Evolutionary conservation across 2,888 invertebrate genomes (phyloP).

Genomic region (Gari tellinella): DNA sequence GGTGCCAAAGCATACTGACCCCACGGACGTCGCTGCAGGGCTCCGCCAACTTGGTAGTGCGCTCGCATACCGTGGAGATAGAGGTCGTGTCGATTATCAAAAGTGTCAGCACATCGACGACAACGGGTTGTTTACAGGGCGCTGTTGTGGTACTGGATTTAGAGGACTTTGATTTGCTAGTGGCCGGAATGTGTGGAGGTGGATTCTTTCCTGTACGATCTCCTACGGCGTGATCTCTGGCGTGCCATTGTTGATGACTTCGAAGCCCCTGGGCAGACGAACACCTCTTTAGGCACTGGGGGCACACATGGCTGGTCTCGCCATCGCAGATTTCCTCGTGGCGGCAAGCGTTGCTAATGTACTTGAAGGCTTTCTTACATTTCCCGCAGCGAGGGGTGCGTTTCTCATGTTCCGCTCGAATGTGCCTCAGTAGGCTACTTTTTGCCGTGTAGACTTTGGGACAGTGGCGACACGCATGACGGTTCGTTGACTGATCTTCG

Average conservation of each 20-base stretch:
- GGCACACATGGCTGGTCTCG: background rate
- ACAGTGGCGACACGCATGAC: background rate
- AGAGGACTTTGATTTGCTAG: background rate
- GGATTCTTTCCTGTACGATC: background rate
- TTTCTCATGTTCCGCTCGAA: slow-evolving; percentile 1
- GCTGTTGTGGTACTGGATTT: background rate
- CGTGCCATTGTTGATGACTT: slow-evolving; percentile 20
- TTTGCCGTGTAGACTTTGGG: slow-evolving; percentile 3
- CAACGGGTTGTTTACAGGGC: slow-evolving; percentile 6
- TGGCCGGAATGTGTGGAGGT: background rate
- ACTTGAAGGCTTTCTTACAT: slow-evolving; percentile 15
- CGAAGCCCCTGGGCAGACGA: slow-evolving; percentile 10
- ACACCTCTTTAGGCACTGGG: slow-evolving; percentile 14
- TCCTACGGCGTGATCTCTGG: background rate
- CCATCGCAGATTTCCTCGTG: slow-evolving; percentile 23
- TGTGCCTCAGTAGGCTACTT: slow-evolving; percentile 1
- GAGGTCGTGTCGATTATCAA: slow-evolving; percentile 14
- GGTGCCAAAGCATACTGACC: background rate
- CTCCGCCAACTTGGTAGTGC: slow-evolving; percentile 29
- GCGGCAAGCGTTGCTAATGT: background rate
- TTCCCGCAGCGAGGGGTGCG: slow-evolving; percentile 2
- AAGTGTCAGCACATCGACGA: slow-evolving; percentile 12
- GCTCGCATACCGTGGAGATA: slow-evolving; percentile 21
- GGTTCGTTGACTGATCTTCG: background rate
- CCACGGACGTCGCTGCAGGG: slow-evolving; percentile 14